These are phyloP conservation scores for Varecia variegata DNA, from an alignment of 2,797 vertebrate species.

Conservation along the genomic window DNA sequence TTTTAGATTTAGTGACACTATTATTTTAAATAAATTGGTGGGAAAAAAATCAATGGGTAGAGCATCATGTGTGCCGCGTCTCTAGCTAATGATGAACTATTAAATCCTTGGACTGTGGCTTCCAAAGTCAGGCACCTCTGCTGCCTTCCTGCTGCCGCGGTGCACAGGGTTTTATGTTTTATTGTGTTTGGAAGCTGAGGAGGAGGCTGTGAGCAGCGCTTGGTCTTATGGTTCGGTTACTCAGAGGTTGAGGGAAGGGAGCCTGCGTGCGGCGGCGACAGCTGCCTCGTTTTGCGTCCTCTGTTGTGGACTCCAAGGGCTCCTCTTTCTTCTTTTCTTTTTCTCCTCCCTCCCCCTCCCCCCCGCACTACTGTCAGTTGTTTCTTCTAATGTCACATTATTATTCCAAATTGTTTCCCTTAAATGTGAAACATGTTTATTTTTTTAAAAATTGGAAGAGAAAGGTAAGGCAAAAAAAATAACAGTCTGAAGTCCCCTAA, in stretches of 20 bases:
- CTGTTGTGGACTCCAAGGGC: fast-evolving
- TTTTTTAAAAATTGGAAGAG: neutral
- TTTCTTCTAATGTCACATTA: neutral
- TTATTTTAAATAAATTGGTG: conserved; percentile 46
- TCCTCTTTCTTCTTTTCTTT: fast-evolving
- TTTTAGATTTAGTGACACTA: neutral
- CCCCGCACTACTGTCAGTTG: neutral
- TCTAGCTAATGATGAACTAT: neutral
- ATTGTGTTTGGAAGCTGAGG: neutral
- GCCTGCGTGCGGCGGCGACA: fast-evolving
- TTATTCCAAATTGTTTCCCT: neutral
- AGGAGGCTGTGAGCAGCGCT: neutral
- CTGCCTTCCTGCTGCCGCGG: fast-evolving
- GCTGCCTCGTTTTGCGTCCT: fast-evolving
- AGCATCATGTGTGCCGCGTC: neutral
- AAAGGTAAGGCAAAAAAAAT: neutral
- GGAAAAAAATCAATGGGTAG: neutral
- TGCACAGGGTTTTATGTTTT: neutral
- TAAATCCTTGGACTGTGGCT: neutral
- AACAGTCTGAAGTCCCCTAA: neutral
- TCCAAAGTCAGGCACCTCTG: fast-evolving
- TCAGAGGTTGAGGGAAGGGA: fast-evolving
- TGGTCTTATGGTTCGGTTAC: fast-evolving
- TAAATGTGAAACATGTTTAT: neutral
- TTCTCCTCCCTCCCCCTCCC: neutral